phyloP scores from a whole-genome alignment of 2,888 invertebrate genomes.

The Elysia crispata region DNA sequence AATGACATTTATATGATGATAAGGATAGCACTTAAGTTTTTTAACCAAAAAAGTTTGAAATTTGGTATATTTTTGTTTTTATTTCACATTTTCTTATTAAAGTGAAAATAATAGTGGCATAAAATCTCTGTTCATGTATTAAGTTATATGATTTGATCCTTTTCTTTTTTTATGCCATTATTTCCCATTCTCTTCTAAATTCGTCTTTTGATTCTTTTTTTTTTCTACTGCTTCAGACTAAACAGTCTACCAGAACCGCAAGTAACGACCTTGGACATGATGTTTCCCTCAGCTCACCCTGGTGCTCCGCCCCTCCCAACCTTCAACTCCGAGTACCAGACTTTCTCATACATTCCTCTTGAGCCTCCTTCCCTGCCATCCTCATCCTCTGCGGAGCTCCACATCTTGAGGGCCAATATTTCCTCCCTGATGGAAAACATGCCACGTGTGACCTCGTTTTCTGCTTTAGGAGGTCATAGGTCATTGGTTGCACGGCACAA shows the following conservation, averaged over 20 bases:
- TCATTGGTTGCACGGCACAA: too few relatives aligned
- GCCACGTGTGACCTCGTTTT: too few relatives aligned
- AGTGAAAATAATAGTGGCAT: too few relatives aligned
- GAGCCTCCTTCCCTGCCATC: constrained; percentile 11
- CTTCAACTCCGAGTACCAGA: constrained; percentile 10
- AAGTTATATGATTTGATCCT: neutral
- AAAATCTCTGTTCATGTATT: too few relatives aligned
- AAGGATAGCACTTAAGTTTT: too few relatives aligned
- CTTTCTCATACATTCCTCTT: constrained; percentile 2
- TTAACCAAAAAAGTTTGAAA: too few relatives aligned
- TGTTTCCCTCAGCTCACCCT: constrained; percentile 36
- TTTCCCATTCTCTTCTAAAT: neutral
- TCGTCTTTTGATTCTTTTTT: neutral
- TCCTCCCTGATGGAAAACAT: too few relatives aligned
- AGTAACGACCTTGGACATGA: constrained; percentile 34
- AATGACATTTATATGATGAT: too few relatives aligned
- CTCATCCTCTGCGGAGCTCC: neutral
- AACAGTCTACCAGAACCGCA: constrained; percentile 29
- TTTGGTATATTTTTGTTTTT: too few relatives aligned
- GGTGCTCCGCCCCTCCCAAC: constrained; percentile 15
- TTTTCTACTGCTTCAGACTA: constrained; percentile 18
- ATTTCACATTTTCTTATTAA: too few relatives aligned
- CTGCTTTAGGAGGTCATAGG: too few relatives aligned
- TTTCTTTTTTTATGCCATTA: constrained; percentile 6
- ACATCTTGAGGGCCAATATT: too few relatives aligned